phyloP scores from a whole-genome alignment of 2,797 vertebrate genomes.

The Squalus acanthias region DNA sequence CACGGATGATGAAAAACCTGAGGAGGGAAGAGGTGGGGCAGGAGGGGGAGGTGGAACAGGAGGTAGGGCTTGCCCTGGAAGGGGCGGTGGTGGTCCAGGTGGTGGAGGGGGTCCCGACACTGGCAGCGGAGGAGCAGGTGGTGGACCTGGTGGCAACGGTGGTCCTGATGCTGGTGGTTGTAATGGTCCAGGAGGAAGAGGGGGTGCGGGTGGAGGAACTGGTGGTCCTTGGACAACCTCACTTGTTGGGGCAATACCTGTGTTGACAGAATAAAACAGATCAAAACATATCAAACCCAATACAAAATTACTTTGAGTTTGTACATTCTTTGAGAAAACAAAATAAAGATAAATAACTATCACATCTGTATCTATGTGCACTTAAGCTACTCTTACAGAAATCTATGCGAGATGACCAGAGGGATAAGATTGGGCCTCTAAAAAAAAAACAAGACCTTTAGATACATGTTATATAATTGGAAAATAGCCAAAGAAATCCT shows the following conservation, averaged over 20 bases:
- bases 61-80: constrained; percentile 49
- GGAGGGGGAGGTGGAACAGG: constrained; percentile 60
- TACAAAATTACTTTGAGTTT: neutral
- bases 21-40: constrained; percentile 78
- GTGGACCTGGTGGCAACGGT: constrained; percentile 44
- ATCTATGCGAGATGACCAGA: neutral
- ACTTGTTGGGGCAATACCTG: constrained; percentile 20
- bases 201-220: constrained; percentile 80
- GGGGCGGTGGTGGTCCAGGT: constrained; percentile 49
- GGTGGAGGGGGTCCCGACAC: constrained; percentile 51
- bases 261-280: constrained; percentile 40
- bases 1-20: constrained; percentile 64
- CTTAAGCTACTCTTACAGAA: neutral
- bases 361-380: neutral
- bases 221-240: constrained; percentile 70
- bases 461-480: neutral
- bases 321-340: neutral
- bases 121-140: constrained; percentile 57
- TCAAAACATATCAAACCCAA: neutral
- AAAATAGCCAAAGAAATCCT: neutral
- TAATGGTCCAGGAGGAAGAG: constrained; percentile 69
- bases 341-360: neutral
- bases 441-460: neutral
- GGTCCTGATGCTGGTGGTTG: constrained; percentile 59
- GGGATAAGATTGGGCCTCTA: neutral